Base-by-base conservation (phyloP, 2,888 invertebrate genomes). In the Osedax fenrisi region DNA sequence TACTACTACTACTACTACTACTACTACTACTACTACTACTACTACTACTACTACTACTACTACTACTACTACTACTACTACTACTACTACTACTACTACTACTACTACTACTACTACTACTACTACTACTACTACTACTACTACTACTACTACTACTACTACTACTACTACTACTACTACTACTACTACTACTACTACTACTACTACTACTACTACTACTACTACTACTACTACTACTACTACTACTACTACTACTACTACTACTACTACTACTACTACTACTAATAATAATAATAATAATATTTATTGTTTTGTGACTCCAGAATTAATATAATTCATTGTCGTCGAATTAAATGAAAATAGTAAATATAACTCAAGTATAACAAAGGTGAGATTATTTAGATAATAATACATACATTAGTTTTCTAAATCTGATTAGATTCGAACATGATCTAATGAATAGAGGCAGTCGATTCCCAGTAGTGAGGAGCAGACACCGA, bases 81-180 rank as follows among this genome's bases (percentile, higher is more conserved):
- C 61, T 22, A 61, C 61, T 3, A 61, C 61, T 3, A 61, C 61
- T 3, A 61, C 61, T 3, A 61, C 61, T 3, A 61, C 61, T 22
- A 61, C 61, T 61, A 2, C 61, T 2, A 61, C 61, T 2, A 2
- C 61, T 61, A 61, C 61, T 2, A 2, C 61, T 61, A 61, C 61
- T 2, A 21, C 2, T 22, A 21, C 61, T 61, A 61, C 61, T 61
- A 61, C 61, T 61, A 61, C 61, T 61, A 61, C 1, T 1, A 61
- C 61, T 1, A 61, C 61, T 10, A 61, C 61, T 1, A 61, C 0
- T 1, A 61, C 61, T 23, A 61, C 61, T 1, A 61, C 1, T 1
- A 61, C 61, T 1, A 61, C 61, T 1, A 61, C 61, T 61, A 61
- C 61, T 61, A 61, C 61, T 61, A 61, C 61, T 61, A 61, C 61